Evolutionary conservation across 2,797 vertebrate genomes (phyloP).

Genomic region (Notoglanidium macrostoma): DNA sequence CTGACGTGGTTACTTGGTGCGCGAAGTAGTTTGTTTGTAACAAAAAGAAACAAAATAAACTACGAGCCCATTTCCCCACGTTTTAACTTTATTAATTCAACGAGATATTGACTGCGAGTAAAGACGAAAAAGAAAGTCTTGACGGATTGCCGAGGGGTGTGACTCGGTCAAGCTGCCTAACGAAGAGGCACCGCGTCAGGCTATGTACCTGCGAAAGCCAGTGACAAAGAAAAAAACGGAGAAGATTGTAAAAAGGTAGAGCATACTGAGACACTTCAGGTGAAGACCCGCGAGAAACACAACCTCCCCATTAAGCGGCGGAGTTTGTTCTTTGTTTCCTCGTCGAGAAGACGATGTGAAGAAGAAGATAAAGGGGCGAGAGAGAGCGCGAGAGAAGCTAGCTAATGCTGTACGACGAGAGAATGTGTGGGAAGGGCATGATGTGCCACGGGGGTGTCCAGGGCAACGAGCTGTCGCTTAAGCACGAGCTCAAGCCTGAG

Average conservation of each 20-base stretch:
- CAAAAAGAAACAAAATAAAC: slow-evolving; percentile 38
- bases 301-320: slow-evolving; percentile 15
- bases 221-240: slow-evolving; percentile 85
- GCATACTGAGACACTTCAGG: slow-evolving; percentile 51
- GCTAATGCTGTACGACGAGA: slow-evolving; percentile 64
- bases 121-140: slow-evolving; percentile 33
- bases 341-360: slow-evolving; percentile 72
- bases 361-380: background rate
- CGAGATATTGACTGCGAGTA: slow-evolving; percentile 27
- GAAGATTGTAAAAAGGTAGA: slow-evolving; percentile 87
- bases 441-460: slow-evolving; percentile 59
- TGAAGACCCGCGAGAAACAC: slow-evolving; percentile 57
- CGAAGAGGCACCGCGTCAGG: slow-evolving; percentile 72
- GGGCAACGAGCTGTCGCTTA: slow-evolving; percentile 22
- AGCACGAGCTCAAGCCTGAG: slow-evolving; percentile 61
- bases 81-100: background rate
- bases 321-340: slow-evolving; percentile 63
- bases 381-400: slow-evolving; percentile 48
- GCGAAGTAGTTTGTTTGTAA: slow-evolving; percentile 44
- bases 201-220: slow-evolving; percentile 81
- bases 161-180: slow-evolving; percentile 78
- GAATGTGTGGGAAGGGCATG: slow-evolving; percentile 72
- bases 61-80: slow-evolving; percentile 36
- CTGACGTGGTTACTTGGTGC: accelerated
- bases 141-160: slow-evolving; percentile 64